These are phyloP conservation scores for Pristis pectinata DNA, from an alignment of 2,797 vertebrate genomes.

Conservation along the genomic window DNA sequence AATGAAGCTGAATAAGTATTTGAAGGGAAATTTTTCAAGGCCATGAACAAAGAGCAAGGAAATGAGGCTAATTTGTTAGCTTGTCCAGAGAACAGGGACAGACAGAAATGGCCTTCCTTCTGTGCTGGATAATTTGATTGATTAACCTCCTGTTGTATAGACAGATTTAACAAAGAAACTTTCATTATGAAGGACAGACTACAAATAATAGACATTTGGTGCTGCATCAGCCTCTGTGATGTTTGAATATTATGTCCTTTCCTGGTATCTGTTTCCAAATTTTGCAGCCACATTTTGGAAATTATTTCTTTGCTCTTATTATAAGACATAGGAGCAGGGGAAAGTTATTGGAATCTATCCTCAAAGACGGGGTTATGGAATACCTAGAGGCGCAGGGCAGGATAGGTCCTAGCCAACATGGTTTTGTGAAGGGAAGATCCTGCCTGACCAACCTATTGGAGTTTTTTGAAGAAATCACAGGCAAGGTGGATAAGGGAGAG, in stretches of 20 bases:
- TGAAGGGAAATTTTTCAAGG: background rate
- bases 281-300: background rate
- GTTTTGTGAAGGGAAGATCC: no score
- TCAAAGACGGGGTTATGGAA: no score
- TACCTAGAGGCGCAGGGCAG: no score
- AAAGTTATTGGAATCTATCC: no score
- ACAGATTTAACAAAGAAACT: background rate
- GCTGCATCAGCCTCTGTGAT: background rate
- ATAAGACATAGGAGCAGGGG: no score
- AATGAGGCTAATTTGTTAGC: background rate
- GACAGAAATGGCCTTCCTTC: background rate
- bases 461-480: no score
- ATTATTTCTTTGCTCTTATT: background rate
- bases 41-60: background rate
- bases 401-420: no score
- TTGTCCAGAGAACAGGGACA: background rate
- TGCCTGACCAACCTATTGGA: no score
- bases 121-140: background rate
- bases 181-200: background rate
- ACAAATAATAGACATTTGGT: background rate
- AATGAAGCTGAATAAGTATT: background rate
- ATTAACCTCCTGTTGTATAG: background rate
- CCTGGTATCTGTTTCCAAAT: background rate
- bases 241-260: background rate
- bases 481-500: no score